Evolutionary conservation across 2,797 vertebrate genomes (phyloP).

Genomic region (Basileuterus tristriatus): DNA sequence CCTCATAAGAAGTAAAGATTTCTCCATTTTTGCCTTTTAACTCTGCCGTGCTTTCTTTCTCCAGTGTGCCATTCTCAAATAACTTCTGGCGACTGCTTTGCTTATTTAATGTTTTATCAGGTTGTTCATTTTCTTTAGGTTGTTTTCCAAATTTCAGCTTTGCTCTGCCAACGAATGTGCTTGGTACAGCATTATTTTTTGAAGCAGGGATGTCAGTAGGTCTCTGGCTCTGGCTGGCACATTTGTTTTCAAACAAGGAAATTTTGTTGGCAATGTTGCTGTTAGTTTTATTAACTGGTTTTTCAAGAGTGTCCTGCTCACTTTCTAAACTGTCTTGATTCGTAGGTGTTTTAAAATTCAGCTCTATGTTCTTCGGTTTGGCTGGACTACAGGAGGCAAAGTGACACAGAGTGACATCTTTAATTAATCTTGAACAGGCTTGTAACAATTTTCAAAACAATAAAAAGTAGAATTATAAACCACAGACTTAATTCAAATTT

Average conservation of each 20-base stretch:
- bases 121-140: constrained; percentile 71
- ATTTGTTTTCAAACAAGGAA: constrained; percentile 86
- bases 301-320: constrained; percentile 71
- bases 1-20: background rate
- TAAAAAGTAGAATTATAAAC: background rate
- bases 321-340: constrained; percentile 69
- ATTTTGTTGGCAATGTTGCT: constrained; percentile 77
- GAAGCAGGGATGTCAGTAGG: constrained; percentile 58
- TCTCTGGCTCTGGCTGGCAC: constrained; percentile 66
- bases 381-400: constrained; percentile 75
- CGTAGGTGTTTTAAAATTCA: constrained; percentile 75
- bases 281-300: constrained; percentile 75
- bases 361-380: constrained; percentile 79
- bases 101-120: constrained; percentile 59
- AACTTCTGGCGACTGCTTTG: constrained; percentile 62
- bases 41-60: constrained; percentile 61
- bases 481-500: background rate
- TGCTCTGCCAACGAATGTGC: constrained; percentile 75
- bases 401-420: background rate
- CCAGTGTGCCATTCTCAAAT: constrained; percentile 44
- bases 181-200: constrained; percentile 72
- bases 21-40: constrained; percentile 48
- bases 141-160: constrained; percentile 79
- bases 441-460: background rate
- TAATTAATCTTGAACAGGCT: background rate